Percentiles rank a stretch among this genome's conserved stretches.
These are phyloP conservation scores for Chymomyza amoena DNA, from an alignment of 2,888 invertebrate genomes.

Conservation along the genomic window DNA sequence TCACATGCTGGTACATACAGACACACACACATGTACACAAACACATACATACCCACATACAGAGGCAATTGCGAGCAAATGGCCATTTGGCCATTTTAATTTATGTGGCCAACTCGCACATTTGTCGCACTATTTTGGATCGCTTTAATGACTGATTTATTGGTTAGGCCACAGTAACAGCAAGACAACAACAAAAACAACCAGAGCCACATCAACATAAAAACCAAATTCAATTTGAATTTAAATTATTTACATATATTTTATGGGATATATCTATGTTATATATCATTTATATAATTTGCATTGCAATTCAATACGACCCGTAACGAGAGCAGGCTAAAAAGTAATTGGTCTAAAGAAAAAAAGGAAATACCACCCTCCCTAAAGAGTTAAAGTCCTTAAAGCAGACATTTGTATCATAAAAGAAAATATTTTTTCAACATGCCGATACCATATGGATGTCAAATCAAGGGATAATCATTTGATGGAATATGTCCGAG, in stretches of 20 bases:
- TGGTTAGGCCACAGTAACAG: slow-evolving; percentile 51
- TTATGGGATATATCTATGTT: slow-evolving; percentile 19
- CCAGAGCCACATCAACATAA: slow-evolving; percentile 2
- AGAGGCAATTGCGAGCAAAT: slow-evolving; percentile 35
- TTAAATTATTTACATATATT: slow-evolving; percentile 65
- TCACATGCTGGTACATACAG: slow-evolving; percentile 51
- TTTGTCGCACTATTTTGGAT: slow-evolving; percentile 66
- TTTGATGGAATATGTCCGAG: too few relatives aligned
- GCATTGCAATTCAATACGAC: slow-evolving; percentile 29
- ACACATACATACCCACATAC: slow-evolving; percentile 10
- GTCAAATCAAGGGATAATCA: too few relatives aligned
- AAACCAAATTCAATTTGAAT: slow-evolving; percentile 36
- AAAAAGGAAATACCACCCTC: too few relatives aligned
- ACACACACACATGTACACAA: slow-evolving; percentile 16
- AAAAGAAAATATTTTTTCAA: too few relatives aligned
- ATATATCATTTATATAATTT: slow-evolving; percentile 46
- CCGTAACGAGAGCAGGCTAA: not conserved
- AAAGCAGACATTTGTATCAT: too few relatives aligned
- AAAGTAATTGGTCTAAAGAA: not conserved
- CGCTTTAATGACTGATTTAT: slow-evolving; percentile 71
- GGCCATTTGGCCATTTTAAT: slow-evolving; percentile 72
- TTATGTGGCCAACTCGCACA: slow-evolving; percentile 64
- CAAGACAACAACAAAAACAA: slow-evolving; percentile 23
- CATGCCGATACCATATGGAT: too few relatives aligned
- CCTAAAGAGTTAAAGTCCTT: too few relatives aligned